Evolutionary conservation across 2,888 invertebrate species (phyloP).

Genomic region (Arctia plantaginis): DNA sequence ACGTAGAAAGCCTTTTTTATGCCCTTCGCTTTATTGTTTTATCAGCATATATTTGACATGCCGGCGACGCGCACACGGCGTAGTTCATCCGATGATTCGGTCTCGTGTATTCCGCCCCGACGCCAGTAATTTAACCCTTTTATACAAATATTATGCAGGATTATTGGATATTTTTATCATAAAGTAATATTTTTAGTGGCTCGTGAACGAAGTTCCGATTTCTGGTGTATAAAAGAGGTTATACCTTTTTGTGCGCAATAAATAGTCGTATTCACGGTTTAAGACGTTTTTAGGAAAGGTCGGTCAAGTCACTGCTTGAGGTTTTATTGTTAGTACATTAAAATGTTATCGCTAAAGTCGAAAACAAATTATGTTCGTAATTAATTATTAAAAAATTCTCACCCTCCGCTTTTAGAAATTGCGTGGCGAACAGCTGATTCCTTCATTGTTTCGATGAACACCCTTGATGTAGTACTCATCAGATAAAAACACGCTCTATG

Average conservation of each 20-base stretch:
- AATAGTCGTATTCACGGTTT: slow-evolving; percentile 2
- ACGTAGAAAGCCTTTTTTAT: slow-evolving; percentile 47
- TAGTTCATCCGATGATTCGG: slow-evolving; percentile 31
- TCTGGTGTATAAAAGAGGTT: slow-evolving; percentile 6
- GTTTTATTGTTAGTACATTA: slow-evolving; percentile 29
- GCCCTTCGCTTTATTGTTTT: slow-evolving; percentile 53
- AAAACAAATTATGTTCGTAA: slow-evolving; percentile 43
- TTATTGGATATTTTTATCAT: slow-evolving; percentile 45
- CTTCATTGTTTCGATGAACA: slow-evolving; percentile 44
- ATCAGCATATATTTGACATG: slow-evolving; percentile 50
- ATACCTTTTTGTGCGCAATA: neutral
- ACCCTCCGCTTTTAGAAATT: slow-evolving; percentile 42
- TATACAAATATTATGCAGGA: slow-evolving; percentile 50
- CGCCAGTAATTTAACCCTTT: slow-evolving; percentile 49
- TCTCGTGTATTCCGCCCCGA: slow-evolving; percentile 33
- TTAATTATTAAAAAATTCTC: slow-evolving; percentile 51
- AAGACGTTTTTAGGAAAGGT: neutral
- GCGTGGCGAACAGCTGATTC: slow-evolving; percentile 56
- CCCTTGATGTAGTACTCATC: slow-evolving; percentile 28
- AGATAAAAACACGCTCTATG: slow-evolving; percentile 10
- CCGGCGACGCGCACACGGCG: slow-evolving; percentile 24
- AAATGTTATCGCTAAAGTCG: slow-evolving; percentile 32
- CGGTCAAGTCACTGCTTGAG: neutral
- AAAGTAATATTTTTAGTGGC: slow-evolving; percentile 44
- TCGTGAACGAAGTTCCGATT: slow-evolving; percentile 28